These are phyloP conservation scores for Heliconius hewitsoni DNA, from an alignment of 1,140 invertebrate genomes.

Conservation along the genomic window DNA sequence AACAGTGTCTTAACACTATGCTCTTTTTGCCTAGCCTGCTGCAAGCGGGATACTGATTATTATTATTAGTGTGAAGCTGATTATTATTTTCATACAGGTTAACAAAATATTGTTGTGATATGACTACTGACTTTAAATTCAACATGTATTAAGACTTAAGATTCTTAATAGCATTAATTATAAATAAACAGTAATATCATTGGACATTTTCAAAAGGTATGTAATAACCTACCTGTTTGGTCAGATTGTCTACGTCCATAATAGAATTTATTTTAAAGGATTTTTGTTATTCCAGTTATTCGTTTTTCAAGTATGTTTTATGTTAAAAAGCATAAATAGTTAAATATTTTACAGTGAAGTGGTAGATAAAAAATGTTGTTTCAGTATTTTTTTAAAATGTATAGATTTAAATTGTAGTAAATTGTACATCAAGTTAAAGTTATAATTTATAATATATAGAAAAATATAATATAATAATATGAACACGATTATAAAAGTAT, in stretches of 20 bases:
- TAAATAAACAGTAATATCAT: not conserved
- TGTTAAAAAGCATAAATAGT: not conserved
- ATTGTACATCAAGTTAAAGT: no score
- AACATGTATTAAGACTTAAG: no score
- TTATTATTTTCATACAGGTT: no score
- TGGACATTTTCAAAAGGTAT: not conserved
- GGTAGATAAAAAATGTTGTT: not conserved
- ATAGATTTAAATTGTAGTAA: not conserved
- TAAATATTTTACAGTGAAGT: not conserved
- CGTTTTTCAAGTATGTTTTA: not conserved
- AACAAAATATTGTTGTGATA: no score
- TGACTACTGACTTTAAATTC: no score
- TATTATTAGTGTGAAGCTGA: no score
- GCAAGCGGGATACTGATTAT: no score
- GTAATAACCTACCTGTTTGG: slow-evolving; percentile 54
- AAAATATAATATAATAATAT: not conserved
- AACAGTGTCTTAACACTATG: no score
- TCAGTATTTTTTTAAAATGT: not conserved
- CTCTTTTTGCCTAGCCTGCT: no score
- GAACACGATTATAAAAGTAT: not conserved
- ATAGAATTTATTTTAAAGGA: not conserved
- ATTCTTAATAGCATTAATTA: not conserved
- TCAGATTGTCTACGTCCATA: slow-evolving; percentile 63
- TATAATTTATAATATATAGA: not conserved
- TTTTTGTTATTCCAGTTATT: not conserved